These are phyloP conservation scores for Herpetotheres cachinnans DNA, from an alignment of 2,113 vertebrate genomes.

Conservation along the genomic window DNA sequence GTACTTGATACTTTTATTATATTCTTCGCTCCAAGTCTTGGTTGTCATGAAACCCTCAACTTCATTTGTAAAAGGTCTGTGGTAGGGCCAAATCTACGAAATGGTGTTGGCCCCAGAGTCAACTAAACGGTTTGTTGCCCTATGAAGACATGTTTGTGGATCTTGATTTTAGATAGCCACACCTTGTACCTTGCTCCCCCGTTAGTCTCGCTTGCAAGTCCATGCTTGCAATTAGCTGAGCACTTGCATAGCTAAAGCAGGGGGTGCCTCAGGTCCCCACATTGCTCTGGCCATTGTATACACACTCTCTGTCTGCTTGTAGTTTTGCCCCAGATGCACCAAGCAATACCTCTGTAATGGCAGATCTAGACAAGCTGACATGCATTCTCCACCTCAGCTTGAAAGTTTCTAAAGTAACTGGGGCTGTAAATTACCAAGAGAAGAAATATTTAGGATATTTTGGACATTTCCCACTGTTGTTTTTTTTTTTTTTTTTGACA, in stretches of 20 bases:
- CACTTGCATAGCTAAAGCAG: neutral
- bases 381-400: neutral
- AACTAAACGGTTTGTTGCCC: neutral
- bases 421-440: neutral
- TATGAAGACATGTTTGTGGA: fast-evolving
- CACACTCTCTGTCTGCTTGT: neutral
- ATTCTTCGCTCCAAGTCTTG: neutral
- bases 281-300: neutral
- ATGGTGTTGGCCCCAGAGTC: neutral
- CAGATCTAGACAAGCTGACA: neutral
- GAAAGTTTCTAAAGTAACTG: neutral
- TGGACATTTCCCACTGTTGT: neutral
- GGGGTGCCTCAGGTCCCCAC: neutral
- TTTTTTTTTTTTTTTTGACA: neutral
- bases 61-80: neutral
- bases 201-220: neutral
- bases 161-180: neutral
- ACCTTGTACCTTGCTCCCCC: neutral
- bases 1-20: neutral
- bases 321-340: neutral
- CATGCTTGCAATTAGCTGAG: neutral
- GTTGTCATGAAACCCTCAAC: neutral
- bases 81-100: neutral
- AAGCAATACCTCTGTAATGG: neutral
- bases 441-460: neutral